Base-by-base conservation (phyloP, 2,113 vertebrate species). In the Taxidea taxus region DNA sequence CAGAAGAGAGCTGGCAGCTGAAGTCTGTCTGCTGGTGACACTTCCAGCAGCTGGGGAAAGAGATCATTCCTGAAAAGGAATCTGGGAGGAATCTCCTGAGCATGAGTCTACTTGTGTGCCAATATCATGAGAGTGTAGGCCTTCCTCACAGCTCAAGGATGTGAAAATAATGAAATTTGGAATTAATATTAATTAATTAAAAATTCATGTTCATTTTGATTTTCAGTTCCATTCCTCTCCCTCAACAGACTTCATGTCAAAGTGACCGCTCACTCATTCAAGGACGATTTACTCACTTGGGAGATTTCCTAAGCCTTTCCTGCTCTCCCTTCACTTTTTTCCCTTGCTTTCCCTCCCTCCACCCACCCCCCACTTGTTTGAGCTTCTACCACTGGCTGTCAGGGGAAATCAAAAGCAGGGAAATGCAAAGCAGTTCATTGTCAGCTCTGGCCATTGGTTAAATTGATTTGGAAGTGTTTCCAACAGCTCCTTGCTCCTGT, bases 51-150 rank as follows among this genome's bases (percentile, higher is more conserved):
- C n/a, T 39, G 47, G 34, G 7, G 44, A 9, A 82, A 42, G 12
- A 49, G 78, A 44, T 51, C 42, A 4, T 20, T 83, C 78, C 23
- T n/a, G 70, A 47, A 34, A 44, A 9, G 31, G 62, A 7, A 47
- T 5, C 56, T 44, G 2, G 20, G 31, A 64, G 44, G 49, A 5
- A 3, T 8, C 34, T 29, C 62, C 6, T 27, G 1, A 12, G 34
- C 18, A 2, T 4, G 42, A 66, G 44, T 27, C 6, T 6, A 25
- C 31, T 20, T 62, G 39, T 34, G 42, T 62, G 86, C 58, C 87
- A n/a, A 27, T 0, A 15, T 39, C 4, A 2, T 31, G 47, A 12
- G 42, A 6, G 60, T 2, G 0, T 8, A 31, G 78, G 37, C 51
- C n/a, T 80, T 27, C 14, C 6, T 75, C 25, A 12, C 18, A 34